Conservation (phyloP, 1,140 invertebrate species). For the Atta cephalotes region DNA sequence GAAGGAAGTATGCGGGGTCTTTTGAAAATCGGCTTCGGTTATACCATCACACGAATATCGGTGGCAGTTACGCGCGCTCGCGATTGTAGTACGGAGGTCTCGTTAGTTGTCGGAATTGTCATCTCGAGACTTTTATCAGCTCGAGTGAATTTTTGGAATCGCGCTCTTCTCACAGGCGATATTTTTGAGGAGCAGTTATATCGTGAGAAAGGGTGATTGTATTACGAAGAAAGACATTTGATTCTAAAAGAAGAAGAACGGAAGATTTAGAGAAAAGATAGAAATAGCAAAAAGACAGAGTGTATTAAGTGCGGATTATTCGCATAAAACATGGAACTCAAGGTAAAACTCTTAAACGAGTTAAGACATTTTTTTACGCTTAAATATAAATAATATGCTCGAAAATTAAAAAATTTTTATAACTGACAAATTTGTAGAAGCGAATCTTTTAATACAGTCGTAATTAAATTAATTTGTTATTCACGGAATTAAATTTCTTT, state of each 20-base stretch:
- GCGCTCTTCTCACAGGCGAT: not conserved
- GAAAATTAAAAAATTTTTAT: not conserved
- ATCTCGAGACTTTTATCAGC: not conserved
- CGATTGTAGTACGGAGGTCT: slow-evolving; percentile 57
- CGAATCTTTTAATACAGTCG: not conserved
- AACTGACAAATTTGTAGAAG: not conserved
- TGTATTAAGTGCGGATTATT: not conserved
- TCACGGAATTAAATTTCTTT: not conserved
- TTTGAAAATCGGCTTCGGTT: slow-evolving; percentile 70
- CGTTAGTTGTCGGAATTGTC: not conserved
- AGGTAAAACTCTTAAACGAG: slow-evolving; percentile 31
- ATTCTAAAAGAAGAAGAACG: not conserved
- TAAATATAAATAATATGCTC: not conserved
- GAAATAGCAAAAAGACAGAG: not conserved
- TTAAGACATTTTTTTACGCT: slow-evolving; percentile 6
- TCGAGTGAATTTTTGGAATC: not conserved
- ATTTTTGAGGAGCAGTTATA: not conserved
- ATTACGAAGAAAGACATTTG: not conserved
- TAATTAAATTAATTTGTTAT: not conserved
- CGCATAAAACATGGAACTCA: slow-evolving; percentile 23
- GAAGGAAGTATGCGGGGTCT: slow-evolving; percentile 42
- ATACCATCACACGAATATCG: slow-evolving; percentile 56
- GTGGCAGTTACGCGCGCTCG: slow-evolving; percentile 59
- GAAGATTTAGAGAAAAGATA: not conserved
- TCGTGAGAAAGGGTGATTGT: not conserved